Evolutionary conservation across 2,888 invertebrate species (phyloP), one percentile per base, ranked within the genome.

Genomic region (Hanleya hanleyi): DNA sequence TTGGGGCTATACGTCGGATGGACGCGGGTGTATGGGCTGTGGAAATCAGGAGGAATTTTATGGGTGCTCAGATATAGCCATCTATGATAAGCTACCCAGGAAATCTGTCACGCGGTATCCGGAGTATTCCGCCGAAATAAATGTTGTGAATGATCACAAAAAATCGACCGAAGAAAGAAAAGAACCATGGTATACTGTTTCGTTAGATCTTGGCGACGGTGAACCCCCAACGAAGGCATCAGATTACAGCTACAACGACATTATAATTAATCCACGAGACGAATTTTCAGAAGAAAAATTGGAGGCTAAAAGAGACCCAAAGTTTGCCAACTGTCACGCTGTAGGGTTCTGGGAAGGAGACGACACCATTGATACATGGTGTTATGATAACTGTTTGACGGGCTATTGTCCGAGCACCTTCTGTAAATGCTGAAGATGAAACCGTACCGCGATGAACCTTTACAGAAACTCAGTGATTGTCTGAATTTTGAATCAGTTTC

Each of bases 11-110:
- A 76, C 69, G 18, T 49, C 71, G 5, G 47, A 67, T 29, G 80
- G 80, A 15, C 41, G 15, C 4, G 41, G 33, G 3, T 80, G 81
- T 67, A 47, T 71, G 6, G 81, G 81, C 1, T 81, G 79, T 29
- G 81, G 81, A 0, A 57, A 68, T 1, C 81, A 81, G 73, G 81
- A 81, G 47, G 78, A 79, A 70, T 81, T 81, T 70, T 80, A 77
- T 64, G 77, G 79, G 18, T 81, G 81, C 49, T 70, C 81, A 1
- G 79, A 81, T 64, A 67, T 81, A 1, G 32, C 70, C 7, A 76
- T 81, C 47, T 38, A 33, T 33, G 18, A 37, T 33, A 26, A 35
- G 1, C 3, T 35, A 15, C 64, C 35, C 35, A n/a, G 9, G 64
- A 18, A 33, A 1, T 7, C 57, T 1, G n/a, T n/a, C n/a, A n/a